Evolutionary conservation across 2,888 invertebrate species (phyloP), one percentile per base, ranked within the genome.

Genomic region (Diplolepis rosae): DNA sequence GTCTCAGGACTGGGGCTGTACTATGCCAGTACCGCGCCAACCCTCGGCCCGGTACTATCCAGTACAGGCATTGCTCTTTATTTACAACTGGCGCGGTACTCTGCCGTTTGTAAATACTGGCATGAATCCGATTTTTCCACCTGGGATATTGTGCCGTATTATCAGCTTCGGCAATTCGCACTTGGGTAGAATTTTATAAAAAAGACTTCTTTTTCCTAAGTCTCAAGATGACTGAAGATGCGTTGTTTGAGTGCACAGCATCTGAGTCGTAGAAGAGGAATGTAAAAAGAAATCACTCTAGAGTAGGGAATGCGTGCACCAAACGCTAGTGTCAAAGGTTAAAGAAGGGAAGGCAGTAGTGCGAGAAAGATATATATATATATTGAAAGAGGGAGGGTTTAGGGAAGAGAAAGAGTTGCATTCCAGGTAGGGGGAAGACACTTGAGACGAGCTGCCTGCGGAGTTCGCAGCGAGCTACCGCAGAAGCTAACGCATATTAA

Each of bases 341-440:
- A 84, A 82, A 65, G 82, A 80, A 82, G 83, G 82, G 83, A 84
- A 83, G 81, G 81, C 80, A 82, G 82, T 84, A 75, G 78, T 67
- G 68, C 73, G 75, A 71, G 77, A 73, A 71, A 65, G 61, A 61
- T 30, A 30, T 18, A 32, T 50, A n/a, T n/a, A 61, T 32, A 56
- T 18, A 56, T 32, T 18, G 35, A 54, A 32, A 15, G 32, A 35
- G 71, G 48, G 72, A 65, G 45, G 24, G 65, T 35, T 70, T 77
- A 76, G 74, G 79, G 80, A 78, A 28, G 48, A 50, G 50, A 50
- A 66, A 66, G 66, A 50, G 61, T 61, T 61, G 24, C 77, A 77
- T 77, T 77, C 77, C 75, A 70, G 54, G 67, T 72, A 66, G 71
- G 68, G 71, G 65, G 70, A 67, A 70, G 68, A 73, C 70, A 71